Base-by-base conservation (phyloP, 2,113 vertebrate genomes). In the Chaetura pelagica region DNA sequence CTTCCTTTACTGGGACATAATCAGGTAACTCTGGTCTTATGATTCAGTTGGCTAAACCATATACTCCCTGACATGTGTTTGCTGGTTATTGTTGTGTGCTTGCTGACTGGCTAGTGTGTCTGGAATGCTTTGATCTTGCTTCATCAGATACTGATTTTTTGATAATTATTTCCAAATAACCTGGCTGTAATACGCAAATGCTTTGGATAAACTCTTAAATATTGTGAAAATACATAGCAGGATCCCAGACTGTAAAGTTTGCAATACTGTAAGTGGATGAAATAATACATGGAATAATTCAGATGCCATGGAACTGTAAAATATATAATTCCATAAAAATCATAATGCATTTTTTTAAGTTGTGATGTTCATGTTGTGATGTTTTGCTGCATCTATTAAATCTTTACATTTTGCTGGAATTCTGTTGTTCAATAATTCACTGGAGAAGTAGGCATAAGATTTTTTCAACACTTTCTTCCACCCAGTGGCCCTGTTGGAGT, bases 61-160 rank as follows among this genome's bases (percentile, higher is more conserved):
- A 14, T 3, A 4, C 2, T 32, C 24, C n/a, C 32, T 23, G 30
- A 30, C 11, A 9, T 54, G 46, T 1, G 0, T 9, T 46, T 42
- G 6, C n/a, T 68, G 30, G 6, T 68, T 83, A 6, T 32, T 64
- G 42, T 24, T 46, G 8, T 10, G 12, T 38, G 19, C 49, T 49
- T 85, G 29, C 16, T 80, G 46, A 69, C 54, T 48, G 62, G 49
- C n/a, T 9, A 54, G 55, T 74, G n/a, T 40, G 14, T 34, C 84
- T 83, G 54, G 46, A 58, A 77, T 71, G 10, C 8, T 71, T 69
- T 40, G 48, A 38, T 84, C 30, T 77, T 78, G 15, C 8, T 19
- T 49, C 24, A n/a, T 30, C 32, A 58, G 46, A 40, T 30, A 68
- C 3, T 42, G 29, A 38, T 30, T 22, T 72, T 68, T 17, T 48